phyloP scores from a whole-genome alignment of 2,113 vertebrate genomes.

The Rissa tridactyla region DNA sequence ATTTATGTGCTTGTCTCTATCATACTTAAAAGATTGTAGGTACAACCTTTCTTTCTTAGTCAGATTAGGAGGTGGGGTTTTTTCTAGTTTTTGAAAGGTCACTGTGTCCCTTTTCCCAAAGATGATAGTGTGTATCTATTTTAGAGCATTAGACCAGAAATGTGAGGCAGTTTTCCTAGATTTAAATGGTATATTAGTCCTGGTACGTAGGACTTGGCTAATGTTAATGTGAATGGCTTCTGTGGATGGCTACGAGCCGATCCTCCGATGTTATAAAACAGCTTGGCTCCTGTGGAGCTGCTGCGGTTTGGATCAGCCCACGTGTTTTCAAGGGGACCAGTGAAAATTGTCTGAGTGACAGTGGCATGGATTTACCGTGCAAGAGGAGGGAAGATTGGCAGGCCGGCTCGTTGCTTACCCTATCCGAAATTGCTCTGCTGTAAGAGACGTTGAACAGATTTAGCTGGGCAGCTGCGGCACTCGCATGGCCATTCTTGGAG shows the following conservation, averaged over 20 bases:
- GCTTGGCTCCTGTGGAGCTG: neutral
- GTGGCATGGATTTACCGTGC: rapidly evolving
- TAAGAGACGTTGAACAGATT: neutral
- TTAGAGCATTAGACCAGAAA: neutral
- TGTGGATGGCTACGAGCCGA: rapidly evolving
- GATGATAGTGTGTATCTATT: neutral
- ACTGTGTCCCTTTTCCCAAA: neutral
- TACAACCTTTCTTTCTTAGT: neutral
- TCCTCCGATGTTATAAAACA: neutral
- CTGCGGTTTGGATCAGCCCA: neutral
- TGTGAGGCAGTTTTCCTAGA: neutral
- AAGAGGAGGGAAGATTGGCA: neutral
- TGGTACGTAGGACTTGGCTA: neutral
- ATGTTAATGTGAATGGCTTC: neutral
- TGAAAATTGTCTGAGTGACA: rapidly evolving
- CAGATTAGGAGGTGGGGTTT: neutral
- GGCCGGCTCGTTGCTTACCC: rapidly evolving
- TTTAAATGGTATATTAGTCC: neutral
- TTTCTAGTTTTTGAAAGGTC: neutral
- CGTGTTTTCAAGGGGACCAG: neutral
- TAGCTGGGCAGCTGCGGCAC: neutral
- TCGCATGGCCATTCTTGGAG: rapidly evolving
- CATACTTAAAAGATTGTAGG: neutral
- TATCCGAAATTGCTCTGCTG: neutral
- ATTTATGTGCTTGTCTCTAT: neutral